These are phyloP conservation scores for Sebastiscus albofasciatus DNA, from an alignment of 2,797 vertebrate genomes.

Conservation along the genomic window DNA sequence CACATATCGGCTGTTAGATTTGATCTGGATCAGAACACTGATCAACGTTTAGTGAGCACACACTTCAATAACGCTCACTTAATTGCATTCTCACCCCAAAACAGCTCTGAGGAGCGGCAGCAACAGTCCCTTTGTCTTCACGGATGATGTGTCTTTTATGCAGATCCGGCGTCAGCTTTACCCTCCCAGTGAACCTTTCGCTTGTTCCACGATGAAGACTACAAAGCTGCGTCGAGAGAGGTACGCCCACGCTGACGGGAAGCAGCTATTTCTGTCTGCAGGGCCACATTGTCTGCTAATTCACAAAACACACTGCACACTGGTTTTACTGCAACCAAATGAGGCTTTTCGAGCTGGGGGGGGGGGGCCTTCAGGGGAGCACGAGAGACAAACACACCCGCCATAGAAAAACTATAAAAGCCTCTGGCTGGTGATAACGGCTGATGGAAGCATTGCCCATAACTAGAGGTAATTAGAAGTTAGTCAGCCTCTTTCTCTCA, in stretches of 20 bases:
- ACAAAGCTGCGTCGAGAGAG: constrained; percentile 30
- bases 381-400: constrained; percentile 7
- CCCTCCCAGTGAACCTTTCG: constrained; percentile 52
- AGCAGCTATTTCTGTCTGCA: constrained; percentile 47
- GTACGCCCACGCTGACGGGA: constrained; percentile 21
- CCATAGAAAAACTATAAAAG: constrained; percentile 12
- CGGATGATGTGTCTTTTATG: constrained; percentile 24
- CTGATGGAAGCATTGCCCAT: constrained; percentile 4
- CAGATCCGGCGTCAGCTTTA: constrained; percentile 37
- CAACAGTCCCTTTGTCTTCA: constrained; percentile 31
- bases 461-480: constrained; percentile 20
- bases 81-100: constrained; percentile 34
- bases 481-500: neutral
- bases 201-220: constrained; percentile 8
- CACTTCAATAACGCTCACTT: constrained; percentile 9
- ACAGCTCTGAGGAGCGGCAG: constrained; percentile 5
- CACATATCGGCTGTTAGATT: constrained; percentile 17
- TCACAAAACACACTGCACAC: constrained; percentile 21
- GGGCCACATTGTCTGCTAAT: constrained; percentile 45
- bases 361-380: neutral
- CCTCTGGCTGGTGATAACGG: constrained; percentile 9
- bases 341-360: constrained; percentile 11
- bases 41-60: constrained; percentile 8
- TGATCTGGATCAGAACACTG: constrained; percentile 14
- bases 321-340: constrained; percentile 36